Evolutionary conservation across 2,888 invertebrate species (phyloP).

Genomic region (Metellina segmentata): DNA sequence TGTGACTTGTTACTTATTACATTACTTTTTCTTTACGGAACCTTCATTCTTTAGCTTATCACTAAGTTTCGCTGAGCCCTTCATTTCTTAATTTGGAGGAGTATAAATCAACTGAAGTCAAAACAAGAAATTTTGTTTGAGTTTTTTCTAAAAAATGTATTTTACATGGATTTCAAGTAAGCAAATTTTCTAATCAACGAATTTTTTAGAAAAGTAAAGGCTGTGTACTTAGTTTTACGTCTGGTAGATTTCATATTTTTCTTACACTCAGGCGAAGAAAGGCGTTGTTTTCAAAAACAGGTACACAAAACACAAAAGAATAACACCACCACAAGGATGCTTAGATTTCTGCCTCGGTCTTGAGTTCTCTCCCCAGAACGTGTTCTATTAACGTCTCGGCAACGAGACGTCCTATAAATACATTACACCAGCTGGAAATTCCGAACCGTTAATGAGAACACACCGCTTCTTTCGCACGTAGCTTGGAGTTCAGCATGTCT

Average conservation of each 20-base stretch:
- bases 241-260: background rate
- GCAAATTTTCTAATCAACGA: too few species aligned
- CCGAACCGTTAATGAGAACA: slow-evolving; percentile 16
- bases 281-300: background rate
- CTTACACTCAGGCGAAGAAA: background rate
- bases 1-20: too few species aligned
- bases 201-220: too few species aligned
- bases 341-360: slow-evolving; percentile 7
- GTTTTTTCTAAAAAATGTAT: too few species aligned
- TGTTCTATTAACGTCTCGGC: slow-evolving; percentile 60
- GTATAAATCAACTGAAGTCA: too few species aligned
- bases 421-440: slow-evolving; percentile 52
- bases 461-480: background rate
- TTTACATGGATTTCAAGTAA: too few species aligned
- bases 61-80: too few species aligned
- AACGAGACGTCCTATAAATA: slow-evolving; percentile 56
- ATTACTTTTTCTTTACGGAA: too few species aligned
- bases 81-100: too few species aligned
- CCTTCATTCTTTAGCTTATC: too few species aligned
- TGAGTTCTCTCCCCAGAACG: slow-evolving; percentile 8
- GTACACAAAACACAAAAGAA: background rate
- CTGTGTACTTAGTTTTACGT: too few species aligned
- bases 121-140: too few species aligned
- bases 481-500: background rate
- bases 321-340: background rate